These are phyloP conservation scores for Drosophila recens DNA, from an alignment of 2,888 invertebrate species.

Conservation along the genomic window DNA sequence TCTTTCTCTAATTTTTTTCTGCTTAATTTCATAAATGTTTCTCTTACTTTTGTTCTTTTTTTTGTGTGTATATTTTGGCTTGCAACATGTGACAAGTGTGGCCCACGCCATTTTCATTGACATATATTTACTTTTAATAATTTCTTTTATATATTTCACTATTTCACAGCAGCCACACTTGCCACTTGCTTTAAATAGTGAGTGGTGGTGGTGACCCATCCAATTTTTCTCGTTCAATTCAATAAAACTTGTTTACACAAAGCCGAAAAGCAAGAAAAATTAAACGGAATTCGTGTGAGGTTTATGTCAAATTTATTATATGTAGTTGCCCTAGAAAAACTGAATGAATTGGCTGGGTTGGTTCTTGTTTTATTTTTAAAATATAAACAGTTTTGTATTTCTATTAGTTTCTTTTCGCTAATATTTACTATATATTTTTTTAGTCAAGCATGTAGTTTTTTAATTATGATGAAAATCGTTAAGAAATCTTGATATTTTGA, in stretches of 20 bases:
- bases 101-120: slow-evolving; percentile 43
- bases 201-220: slow-evolving; percentile 26
- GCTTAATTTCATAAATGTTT: slow-evolving; percentile 11
- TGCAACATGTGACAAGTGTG: slow-evolving; percentile 63
- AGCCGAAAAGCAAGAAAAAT: slow-evolving; percentile 56
- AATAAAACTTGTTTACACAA: slow-evolving; percentile 75
- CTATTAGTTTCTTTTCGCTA: not conserved
- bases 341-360: not conserved
- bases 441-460: too few species aligned
- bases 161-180: slow-evolving; percentile 44
- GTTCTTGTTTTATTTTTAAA: not conserved
- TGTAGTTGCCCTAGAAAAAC: slow-evolving; percentile 27
- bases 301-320: slow-evolving; percentile 51
- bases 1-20: slow-evolving; percentile 13
- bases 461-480: too few species aligned
- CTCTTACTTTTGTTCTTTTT: slow-evolving; percentile 15
- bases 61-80: slow-evolving; percentile 15
- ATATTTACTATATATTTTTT: too few species aligned
- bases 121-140: slow-evolving; percentile 42
- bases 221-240: slow-evolving; percentile 49
- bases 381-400: not conserved
- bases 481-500: too few species aligned
- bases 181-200: slow-evolving; percentile 43
- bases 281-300: slow-evolving; percentile 41
- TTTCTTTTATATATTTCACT: slow-evolving; percentile 44